Evolutionary conservation across 2,113 vertebrate genomes (phyloP), one percentile per base, ranked within the genome.

Genomic region (Pandion haliaetus): DNA sequence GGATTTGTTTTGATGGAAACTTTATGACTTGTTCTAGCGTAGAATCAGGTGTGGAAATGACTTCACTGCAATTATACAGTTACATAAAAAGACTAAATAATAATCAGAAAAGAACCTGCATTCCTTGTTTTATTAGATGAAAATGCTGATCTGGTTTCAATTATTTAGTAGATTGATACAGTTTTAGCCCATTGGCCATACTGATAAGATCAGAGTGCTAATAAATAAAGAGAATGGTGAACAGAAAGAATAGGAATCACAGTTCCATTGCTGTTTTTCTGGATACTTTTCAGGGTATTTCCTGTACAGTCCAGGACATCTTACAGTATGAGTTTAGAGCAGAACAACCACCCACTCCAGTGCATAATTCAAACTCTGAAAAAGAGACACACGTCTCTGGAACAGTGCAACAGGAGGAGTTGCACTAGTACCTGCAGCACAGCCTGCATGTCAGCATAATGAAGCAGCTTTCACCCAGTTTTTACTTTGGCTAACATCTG

Each of bases 1-100:
- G 90, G 59, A 47, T 85, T 90, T 97, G 95, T 97, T 97, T 96
- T 92, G 95, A 89, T 95, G 97, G 95, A 96, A 96, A 93, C 47
- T 89, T 87, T 17, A 21, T 10, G 21, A 50, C 83, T 69, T 29
- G 86, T 71, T 95, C 47, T 31, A 20, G 36, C 76, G 70, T 32
- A 79, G 40, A 44, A 61, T 89, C 92, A 96, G 90, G 83, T 86
- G 73, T 93, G 89, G 92, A 88, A 95, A 82, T 94, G 25, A 94
- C 45, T 92, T 93, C 81, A 91, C 19, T 82, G 86, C 74, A 94
- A 80, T 94, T 79, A 92, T 9, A 73, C 2, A 31, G 88, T 49
- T 40, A 71, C 69, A 82, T 49, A 16, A 81, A 82, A 90, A 54
- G 76, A 55, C 4, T 32, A 49, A 92, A 72, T 59, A 71, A 74